phyloP scores from a whole-genome alignment of 2,888 invertebrate genomes.

The Cyrtodaria siliqua region DNA sequence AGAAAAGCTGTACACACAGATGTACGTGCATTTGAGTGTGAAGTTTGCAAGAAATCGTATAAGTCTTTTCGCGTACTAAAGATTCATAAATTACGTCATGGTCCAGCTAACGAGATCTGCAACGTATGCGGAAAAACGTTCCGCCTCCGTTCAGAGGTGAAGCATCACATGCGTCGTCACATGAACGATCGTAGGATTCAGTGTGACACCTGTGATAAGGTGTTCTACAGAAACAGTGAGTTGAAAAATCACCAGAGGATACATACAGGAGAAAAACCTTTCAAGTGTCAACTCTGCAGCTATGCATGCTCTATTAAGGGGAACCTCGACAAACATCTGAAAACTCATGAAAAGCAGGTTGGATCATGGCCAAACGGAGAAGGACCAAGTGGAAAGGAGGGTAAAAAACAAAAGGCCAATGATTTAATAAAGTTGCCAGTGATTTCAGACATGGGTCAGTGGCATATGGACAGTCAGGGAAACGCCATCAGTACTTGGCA shows the following conservation, averaged over 20 bases:
- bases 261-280: constrained; percentile 57
- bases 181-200: constrained; percentile 55
- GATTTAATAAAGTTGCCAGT: background rate
- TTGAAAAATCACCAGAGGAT: constrained; percentile 58
- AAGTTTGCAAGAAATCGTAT: constrained; percentile 75
- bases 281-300: constrained; percentile 45
- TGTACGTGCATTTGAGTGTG: constrained; percentile 68
- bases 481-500: constrained; percentile 14
- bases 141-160: constrained; percentile 66
- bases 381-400: background rate
- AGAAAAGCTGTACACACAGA: constrained; percentile 69
- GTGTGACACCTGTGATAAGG: constrained; percentile 54
- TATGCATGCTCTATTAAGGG: constrained; percentile 58
- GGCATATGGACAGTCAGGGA: background rate
- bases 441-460: background rate
- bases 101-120: constrained; percentile 66
- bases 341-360: constrained; percentile 41
- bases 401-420: background rate
- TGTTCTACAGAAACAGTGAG: constrained; percentile 59
- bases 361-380: constrained; percentile 7
- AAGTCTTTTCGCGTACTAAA: constrained; percentile 73
- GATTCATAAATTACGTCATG: constrained; percentile 72
- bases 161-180: constrained; percentile 56
- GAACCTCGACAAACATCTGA: constrained; percentile 57
- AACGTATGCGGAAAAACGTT: constrained; percentile 76